Base-by-base conservation (phyloP, 2,113 vertebrate genomes). In the Pterocles burchelli region DNA sequence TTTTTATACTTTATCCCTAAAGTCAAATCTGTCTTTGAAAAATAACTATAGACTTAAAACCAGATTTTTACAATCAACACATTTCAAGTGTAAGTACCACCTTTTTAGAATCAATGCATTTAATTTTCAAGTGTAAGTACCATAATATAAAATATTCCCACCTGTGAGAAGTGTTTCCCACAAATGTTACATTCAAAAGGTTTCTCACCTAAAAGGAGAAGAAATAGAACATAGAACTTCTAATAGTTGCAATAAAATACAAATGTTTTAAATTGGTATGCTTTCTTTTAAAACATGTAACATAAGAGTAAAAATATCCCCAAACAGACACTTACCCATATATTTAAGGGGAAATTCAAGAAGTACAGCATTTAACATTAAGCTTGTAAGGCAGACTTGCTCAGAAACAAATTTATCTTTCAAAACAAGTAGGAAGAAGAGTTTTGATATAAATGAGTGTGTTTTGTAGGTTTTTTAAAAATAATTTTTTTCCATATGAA, bases 91-190 rank as follows among this genome's bases (percentile, higher is more conserved):
- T 88, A 95, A 95, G 79, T 85, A 95, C 79, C 95, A 84, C 86
- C 41, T 45, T 93, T 89, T 93, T 68, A 93, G 65, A 96, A 74
- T 48, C 36, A 70, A 85, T 51, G 67, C 72, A 96, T 88, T 96
- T 86, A 28, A 75, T 88, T 94, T 97, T 96, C 89, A 95, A 94
- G 48, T n/a, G 45, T 88, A 95, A 95, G 79, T 85, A 95, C 79
- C 95, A 84, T 88, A 97, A 97, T 89, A 97, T 90, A 92, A 92
- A 97, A 97, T 96, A 97, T 97, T 95, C 96, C 96, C 98, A 99
- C 99, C 99, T 99, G 99, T 96, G 99, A 99, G 97, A 99, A 99
- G 97, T 99, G 98, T 97, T 99, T 99, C 83, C 99, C 99, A 98
- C 99, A 99, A 93, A 99, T 97, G 95, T 98, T 99, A 98, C 99